Percentiles rank a stretch among this genome's conserved stretches.
phyloP scores from a whole-genome alignment of 2,888 invertebrate species.

The Iphiclides podalirius region DNA sequence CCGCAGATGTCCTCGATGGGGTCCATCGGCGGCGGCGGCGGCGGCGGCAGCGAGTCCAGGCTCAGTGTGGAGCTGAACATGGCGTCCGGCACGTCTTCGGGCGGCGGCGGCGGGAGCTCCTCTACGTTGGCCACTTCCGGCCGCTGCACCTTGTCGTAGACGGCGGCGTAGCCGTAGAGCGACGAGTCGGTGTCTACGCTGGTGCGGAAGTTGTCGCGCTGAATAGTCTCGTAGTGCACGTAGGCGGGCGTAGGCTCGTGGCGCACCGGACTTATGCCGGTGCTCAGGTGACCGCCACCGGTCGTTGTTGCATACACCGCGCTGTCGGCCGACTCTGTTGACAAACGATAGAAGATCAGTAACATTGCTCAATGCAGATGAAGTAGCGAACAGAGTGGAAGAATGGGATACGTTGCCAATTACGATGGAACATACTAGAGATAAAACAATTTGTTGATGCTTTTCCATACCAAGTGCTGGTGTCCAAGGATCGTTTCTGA shows the following conservation, averaged over 20 bases:
- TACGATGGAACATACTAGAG: no score
- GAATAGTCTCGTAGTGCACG: conserved; percentile 57
- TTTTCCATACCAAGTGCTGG: no score
- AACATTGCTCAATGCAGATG: no score
- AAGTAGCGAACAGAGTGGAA: no score
- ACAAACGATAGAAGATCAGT: no score
- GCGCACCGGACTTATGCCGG: conserved; percentile 44
- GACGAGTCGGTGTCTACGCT: conserved; percentile 55
- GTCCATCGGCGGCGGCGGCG: conserved; percentile 83
- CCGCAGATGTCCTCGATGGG: conserved; percentile 80
- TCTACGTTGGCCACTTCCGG: conserved; percentile 49
- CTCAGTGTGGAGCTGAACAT: conserved; percentile 89
- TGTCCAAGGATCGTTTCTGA: no score
- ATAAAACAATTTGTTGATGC: no score
- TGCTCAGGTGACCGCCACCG: conserved; percentile 37
- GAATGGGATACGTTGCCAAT: no score
- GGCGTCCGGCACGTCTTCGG: conserved; percentile 67
- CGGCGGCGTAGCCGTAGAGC: conserved; percentile 64
- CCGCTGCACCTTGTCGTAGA: conserved; percentile 67
- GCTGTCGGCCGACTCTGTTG: conserved; percentile 49
- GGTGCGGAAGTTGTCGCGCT: conserved; percentile 50
- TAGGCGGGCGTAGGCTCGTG: conserved; percentile 50
- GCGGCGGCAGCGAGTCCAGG: conserved; percentile 89
- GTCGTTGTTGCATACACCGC: conserved; percentile 43
- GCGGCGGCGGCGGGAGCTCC: conserved; percentile 85